A percentile compares a stretch with the other conserved stretches of the same genome.
Conservation (phyloP, 2,113 vertebrate species). For the Rhinolophus ferrumequinum region DNA sequence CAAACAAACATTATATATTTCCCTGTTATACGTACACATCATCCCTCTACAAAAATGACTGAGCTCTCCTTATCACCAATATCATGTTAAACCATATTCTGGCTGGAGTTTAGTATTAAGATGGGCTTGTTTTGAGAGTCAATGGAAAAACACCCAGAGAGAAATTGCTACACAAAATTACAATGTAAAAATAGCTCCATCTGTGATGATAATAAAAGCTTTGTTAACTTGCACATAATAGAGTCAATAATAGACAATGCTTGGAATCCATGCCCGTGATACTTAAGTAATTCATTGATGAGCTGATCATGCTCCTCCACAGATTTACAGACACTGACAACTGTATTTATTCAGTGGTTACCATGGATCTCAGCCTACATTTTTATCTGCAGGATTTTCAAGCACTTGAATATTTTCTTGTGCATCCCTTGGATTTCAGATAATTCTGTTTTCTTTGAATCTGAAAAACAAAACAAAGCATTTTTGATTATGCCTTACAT, state of each 20-base stretch:
- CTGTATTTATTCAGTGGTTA: neutral
- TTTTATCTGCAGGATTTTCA: neutral
- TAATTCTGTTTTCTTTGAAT: slow-evolving; percentile 30
- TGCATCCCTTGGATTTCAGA: neutral
- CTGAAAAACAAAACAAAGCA: neutral
- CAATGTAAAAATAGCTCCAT: slow-evolving; percentile 20
- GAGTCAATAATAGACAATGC: neutral
- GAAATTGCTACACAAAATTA: slow-evolving; percentile 22
- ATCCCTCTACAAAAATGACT: neutral
- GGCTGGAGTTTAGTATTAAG: slow-evolving; percentile 30
- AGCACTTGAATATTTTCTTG: neutral
- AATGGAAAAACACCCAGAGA: slow-evolving; percentile 16
- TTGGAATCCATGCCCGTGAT: neutral
- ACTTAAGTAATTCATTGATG: neutral
- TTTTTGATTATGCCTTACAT: neutral
- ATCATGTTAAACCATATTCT: neutral
- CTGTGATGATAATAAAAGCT: slow-evolving; percentile 30
- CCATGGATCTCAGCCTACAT: neutral
- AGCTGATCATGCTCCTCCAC: neutral
- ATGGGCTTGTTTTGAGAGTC: slow-evolving; percentile 22
- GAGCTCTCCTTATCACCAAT: neutral
- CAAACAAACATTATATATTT: neutral
- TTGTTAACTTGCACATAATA: neutral
- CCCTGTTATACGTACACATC: neutral
- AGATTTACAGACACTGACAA: neutral